These are phyloP conservation scores for Antennarius maculatus DNA, from an alignment of 2,797 vertebrate genomes.

Conservation along the genomic window DNA sequence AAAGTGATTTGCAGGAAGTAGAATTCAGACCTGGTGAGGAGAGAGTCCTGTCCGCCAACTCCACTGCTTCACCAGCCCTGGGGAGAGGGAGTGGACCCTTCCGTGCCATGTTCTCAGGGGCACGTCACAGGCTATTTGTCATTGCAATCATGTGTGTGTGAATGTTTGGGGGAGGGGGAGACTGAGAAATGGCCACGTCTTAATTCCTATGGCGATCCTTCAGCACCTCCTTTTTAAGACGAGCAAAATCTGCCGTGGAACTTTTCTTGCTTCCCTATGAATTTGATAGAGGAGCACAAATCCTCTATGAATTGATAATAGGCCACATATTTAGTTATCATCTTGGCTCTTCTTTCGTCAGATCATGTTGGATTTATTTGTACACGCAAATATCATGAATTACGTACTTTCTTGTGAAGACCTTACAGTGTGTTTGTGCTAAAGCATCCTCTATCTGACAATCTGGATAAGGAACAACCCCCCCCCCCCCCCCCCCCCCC, in stretches of 20 bases:
- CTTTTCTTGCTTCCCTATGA: too few relatives aligned
- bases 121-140: slow-evolving; percentile 82
- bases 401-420: not conserved
- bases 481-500: too few relatives aligned
- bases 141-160: slow-evolving; percentile 63
- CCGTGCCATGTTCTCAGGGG: slow-evolving; percentile 76
- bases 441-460: not conserved
- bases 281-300: too few relatives aligned
- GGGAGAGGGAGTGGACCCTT: slow-evolving; percentile 72
- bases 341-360: not conserved
- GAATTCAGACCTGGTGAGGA: slow-evolving; percentile 22
- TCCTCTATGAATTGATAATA: not conserved
- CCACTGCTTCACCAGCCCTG: slow-evolving; percentile 40
- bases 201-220: slow-evolving; percentile 50
- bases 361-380: not conserved
- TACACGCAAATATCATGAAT: not conserved
- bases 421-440: not conserved
- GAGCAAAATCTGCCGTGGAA: not conserved
- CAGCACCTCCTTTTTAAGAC: slow-evolving; percentile 13
- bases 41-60: slow-evolving; percentile 22
- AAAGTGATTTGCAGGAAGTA: slow-evolving; percentile 10
- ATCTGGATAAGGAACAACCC: not conserved
- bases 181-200: slow-evolving; percentile 64
- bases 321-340: not conserved
- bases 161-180: slow-evolving; percentile 56